phyloP scores from a whole-genome alignment of 2,888 invertebrate species.

The Sepioteuthis lessoniana region DNA sequence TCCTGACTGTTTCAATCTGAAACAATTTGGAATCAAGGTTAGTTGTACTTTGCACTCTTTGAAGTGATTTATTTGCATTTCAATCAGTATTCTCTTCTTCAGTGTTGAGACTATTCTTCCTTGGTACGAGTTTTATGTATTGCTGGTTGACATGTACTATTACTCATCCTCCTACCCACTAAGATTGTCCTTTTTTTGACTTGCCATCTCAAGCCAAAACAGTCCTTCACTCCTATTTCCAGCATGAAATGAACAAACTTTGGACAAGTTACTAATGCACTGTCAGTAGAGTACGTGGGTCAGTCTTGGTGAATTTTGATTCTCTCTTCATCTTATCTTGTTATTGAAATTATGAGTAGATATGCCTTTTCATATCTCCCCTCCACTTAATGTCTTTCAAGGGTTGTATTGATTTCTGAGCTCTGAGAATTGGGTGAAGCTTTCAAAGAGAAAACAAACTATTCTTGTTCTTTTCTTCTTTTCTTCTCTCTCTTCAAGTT shows the following conservation, averaged over 20 bases:
- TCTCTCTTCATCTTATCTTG: background rate
- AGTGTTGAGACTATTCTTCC: background rate
- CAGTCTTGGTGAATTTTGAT: slow-evolving; percentile 4
- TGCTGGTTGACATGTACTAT: background rate
- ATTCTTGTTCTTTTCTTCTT: background rate
- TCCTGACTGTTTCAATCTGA: background rate
- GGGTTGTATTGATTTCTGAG: background rate
- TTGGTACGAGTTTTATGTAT: background rate
- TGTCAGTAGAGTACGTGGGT: background rate
- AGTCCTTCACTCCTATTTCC: background rate
- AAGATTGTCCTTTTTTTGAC: background rate
- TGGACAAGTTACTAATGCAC: background rate
- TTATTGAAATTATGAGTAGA: background rate
- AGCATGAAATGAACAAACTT: background rate
- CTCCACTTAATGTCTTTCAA: background rate
- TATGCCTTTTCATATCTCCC: slow-evolving; percentile 2
- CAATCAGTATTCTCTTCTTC: background rate
- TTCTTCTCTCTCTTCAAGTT: background rate
- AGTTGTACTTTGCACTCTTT: background rate
- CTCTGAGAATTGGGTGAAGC: slow-evolving; percentile 23
- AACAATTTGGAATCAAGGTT: background rate
- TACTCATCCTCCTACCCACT: background rate
- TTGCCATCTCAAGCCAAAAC: background rate
- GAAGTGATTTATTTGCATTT: background rate
- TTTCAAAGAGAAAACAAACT: background rate